Conservation (phyloP, 30 jellyfish, hydroid and myxozoan species). For the Turritopsis dohrnii region DNA sequence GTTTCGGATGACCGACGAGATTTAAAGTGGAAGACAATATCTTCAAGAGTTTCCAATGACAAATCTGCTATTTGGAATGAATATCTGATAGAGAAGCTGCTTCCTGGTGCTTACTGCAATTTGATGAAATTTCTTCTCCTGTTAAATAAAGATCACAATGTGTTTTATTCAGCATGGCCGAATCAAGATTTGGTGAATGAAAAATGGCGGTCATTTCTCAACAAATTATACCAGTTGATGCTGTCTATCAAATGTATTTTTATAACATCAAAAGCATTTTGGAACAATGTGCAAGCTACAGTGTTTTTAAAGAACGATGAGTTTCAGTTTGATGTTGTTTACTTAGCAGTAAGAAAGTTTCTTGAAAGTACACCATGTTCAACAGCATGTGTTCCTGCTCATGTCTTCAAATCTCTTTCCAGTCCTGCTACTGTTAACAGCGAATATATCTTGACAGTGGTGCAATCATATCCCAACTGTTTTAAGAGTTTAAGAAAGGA, state of each 20-base stretch:
- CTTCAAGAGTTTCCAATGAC: slow-evolving; percentile 32
- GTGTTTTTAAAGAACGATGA: not conserved
- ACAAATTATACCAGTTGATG: not conserved
- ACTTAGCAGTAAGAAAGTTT: slow-evolving; percentile 19
- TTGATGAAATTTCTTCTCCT: slow-evolving; percentile 25
- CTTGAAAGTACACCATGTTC: not conserved
- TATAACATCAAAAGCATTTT: not conserved
- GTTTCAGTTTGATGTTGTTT: slow-evolving; percentile 7
- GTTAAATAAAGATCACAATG: not conserved
- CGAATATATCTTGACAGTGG: not conserved
- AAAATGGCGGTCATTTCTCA: slow-evolving; percentile 45
- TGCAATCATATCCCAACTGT: not conserved
- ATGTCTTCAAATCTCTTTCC: slow-evolving; percentile 18
- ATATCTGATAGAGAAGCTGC: slow-evolving; percentile 35
- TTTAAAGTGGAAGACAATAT: slow-evolving; percentile 54
- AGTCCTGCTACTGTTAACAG: not conserved
- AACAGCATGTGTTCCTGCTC: slow-evolving; percentile 34
- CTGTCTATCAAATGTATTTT: not conserved
- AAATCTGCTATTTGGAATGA: slow-evolving; percentile 47
- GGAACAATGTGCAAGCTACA: not conserved
- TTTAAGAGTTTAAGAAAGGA: not conserved
- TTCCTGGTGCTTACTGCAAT: slow-evolving; percentile 43
- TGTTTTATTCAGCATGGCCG: slow-evolving; percentile 43
- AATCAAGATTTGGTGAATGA: slow-evolving; percentile 37
- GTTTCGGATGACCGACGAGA: slow-evolving; percentile 74